A percentile compares a stretch with the other conserved stretches of the same genome.
Conservation (phyloP, 2,113 vertebrate species). For the Microcebus lehilahytsara region DNA sequence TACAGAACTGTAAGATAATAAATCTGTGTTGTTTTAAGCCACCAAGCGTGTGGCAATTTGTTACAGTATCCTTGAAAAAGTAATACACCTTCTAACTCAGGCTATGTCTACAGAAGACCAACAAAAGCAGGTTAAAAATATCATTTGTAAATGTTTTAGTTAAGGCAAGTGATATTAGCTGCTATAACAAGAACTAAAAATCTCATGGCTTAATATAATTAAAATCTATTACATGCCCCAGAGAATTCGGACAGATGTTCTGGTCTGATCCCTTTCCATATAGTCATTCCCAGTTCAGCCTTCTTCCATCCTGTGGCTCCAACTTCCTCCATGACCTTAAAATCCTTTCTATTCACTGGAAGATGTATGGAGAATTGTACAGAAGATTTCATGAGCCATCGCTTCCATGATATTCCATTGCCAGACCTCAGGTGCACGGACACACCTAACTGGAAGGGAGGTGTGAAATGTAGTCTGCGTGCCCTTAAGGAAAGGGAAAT, state of each 20-base stretch:
- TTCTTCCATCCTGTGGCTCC: not conserved
- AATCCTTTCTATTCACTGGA: not conserved
- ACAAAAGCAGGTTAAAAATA: not conserved
- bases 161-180: not conserved
- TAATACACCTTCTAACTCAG: not conserved
- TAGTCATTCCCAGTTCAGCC: not conserved
- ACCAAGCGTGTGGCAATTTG: not conserved
- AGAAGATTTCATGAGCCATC: not conserved
- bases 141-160: not conserved
- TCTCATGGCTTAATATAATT: not conserved
- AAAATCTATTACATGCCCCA: not conserved
- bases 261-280: not conserved
- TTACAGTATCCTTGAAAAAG: not conserved
- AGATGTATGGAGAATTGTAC: not conserved
- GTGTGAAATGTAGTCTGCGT: not conserved
- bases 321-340: not conserved
- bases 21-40: not conserved
- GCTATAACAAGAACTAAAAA: not conserved
- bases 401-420: not conserved
- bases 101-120: not conserved
- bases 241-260: not conserved
- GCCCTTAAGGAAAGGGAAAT: not conserved
- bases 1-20: not conserved
- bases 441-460: not conserved
- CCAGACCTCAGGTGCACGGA: not conserved